Base-by-base conservation (phyloP, 2,888 invertebrate genomes). In the Dolichomitus sp. region DNA sequence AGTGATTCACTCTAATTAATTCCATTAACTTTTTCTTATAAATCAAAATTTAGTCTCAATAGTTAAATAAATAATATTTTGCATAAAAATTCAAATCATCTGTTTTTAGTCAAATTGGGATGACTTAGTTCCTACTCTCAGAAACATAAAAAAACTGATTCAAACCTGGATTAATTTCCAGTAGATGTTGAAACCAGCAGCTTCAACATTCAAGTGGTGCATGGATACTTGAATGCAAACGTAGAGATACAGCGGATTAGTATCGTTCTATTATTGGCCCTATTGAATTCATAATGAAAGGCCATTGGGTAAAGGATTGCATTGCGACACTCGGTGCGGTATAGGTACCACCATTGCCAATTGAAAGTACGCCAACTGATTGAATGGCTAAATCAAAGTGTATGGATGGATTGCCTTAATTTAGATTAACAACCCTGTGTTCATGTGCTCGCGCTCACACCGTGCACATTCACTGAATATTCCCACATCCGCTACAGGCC, bases 331-430 rank as follows among this genome's bases (percentile, higher is more conserved):
- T 48, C 63, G 9, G 52, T 33, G 50, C 19, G 63, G 65, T 69
- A 63, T 61, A 59, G 59, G 68, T 45, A 37, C 52, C 59, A 11
- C 30, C 59, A 33, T 42, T 73, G 69, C 69, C 52, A 68, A 61
- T 70, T 81, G 83, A 83, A 84, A 85, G 85, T 84, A 83, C 81
- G 59, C 65, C 42, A 6, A 57, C 73, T 85, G 85, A 85, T 87
- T 87, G 86, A 86, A 87, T 85, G 72, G 84, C 59, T 54, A 77
- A 84, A 84, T 86, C 84, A 81, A 83, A 82, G 74, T 70, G 75
- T 77, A 66, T 63, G 72, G 12, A 23, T 11, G 14, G 27, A 11
- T 17, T 14, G 57, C 57, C 76, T 83, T 83, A 80, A 85, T 80
- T 86, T 80, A 30, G 75, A 84, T 86, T 79, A 84, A 80, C 70